These are phyloP conservation scores for Cheiracanthium punctorium DNA, from an alignment of 2,888 invertebrate genomes.

Conservation along the genomic window DNA sequence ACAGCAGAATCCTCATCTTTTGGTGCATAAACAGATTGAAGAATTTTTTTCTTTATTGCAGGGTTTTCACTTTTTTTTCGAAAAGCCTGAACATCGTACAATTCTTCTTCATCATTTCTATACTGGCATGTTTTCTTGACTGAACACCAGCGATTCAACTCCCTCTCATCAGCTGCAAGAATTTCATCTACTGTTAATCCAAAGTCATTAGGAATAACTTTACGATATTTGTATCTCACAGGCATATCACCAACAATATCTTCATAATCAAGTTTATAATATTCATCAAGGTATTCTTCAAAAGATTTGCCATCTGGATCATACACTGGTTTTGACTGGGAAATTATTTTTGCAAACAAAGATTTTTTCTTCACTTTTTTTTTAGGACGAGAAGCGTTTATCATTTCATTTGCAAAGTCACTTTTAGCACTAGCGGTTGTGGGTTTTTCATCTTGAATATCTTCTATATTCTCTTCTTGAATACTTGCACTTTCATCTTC, in stretches of 20 bases:
- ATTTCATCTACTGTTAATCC: constrained; percentile 96
- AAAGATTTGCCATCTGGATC: constrained; percentile 80
- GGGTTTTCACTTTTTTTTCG: constrained; percentile 84
- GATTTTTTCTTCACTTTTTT: constrained; percentile 78
- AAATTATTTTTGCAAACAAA: constrained; percentile 85
- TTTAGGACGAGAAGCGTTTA: constrained; percentile 76
- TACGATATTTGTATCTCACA: constrained; percentile 92
- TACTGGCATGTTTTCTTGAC: constrained; percentile 89
- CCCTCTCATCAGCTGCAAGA: constrained; percentile 91
- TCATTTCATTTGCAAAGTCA: constrained; percentile 80
- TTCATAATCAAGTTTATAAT: constrained; percentile 95
- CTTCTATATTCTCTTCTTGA: constrained; percentile 78
- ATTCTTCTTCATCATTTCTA: constrained; percentile 84
- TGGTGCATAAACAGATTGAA: constrained; percentile 83
- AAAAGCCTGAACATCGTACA: constrained; percentile 86
- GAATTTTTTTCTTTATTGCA: constrained; percentile 85
- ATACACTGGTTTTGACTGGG: constrained; percentile 87
- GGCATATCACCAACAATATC: constrained; percentile 93
- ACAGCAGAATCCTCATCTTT: constrained; percentile 1
- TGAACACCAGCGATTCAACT: constrained; percentile 96
- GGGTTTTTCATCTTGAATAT: neutral
- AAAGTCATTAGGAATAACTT: constrained; percentile 90
- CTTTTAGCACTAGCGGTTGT: constrained; percentile 77
- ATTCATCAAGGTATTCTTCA: constrained; percentile 93
- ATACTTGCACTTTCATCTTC: constrained; percentile 81